Evolutionary conservation across 2,797 vertebrate genomes (phyloP), one percentile per base, ranked within the genome.

Genomic region (Coilia nasus): DNA sequence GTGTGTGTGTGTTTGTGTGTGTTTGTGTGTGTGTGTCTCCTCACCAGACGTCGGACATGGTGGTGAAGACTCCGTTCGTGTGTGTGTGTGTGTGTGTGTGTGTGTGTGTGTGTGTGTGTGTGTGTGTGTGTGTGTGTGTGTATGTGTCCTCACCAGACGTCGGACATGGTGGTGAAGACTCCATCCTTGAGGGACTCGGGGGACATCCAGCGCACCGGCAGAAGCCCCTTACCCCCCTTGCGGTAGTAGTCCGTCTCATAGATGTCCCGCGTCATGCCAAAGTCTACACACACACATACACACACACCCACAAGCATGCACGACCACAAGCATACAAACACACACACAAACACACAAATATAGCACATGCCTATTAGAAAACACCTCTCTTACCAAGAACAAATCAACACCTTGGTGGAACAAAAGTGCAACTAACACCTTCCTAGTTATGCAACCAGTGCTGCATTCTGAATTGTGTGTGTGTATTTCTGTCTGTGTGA

Each of bases 201-300:
- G 46, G 98, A 99, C 98, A 99, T 99, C 98, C 98, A 99, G 84
- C 98, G 97, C 1, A 99, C 98, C 0, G 98, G 98, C 84, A 99
- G 96, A 89, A 99, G 90, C 10, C 98, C 98, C 81, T 99, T 99
- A 21, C 98, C 98, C 44, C 98, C 98, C 93, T 99, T 99, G 62
- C 98, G 96, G 91, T 99, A 99, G 91, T 99, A 99, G 93, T 99
- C 98, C 0, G 98, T 99, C 95, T 99, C 98, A 3, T 99, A 99
- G 93, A 99, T 99, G 91, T 99, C 98, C 92, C 98, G 94, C 0
- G 98, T 99, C 98, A 99, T 99, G 84, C 98, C 98, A 80, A 99
- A 99, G 92, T 99, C 98, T 99, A 84, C 86, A 85, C 67, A 75
- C 67, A 75, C 62, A 71, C 60, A 83, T 41, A 75, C 12, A 71